phyloP scores from a whole-genome alignment of 2,113 vertebrate species.

The Cathartes aura region DNA sequence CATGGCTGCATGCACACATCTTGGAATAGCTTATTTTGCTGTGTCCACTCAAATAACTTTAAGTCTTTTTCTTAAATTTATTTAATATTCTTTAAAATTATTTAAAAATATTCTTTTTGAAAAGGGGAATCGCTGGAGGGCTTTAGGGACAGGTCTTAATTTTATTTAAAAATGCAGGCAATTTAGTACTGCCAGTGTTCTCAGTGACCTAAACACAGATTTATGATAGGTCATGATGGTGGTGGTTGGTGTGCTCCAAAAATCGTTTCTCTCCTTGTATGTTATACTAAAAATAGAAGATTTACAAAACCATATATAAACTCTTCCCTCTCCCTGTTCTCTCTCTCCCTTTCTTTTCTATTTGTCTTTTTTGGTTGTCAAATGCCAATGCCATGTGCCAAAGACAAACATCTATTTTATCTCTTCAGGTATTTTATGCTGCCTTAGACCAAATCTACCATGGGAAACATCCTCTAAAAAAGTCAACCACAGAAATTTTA shows the following conservation, averaged over 20 bases:
- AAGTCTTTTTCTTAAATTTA: neutral
- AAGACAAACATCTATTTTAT: neutral
- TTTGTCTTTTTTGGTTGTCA: neutral
- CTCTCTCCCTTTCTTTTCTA: neutral
- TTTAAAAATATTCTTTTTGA: neutral
- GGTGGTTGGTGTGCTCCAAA: neutral
- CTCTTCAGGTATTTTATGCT: slow-evolving; percentile 91
- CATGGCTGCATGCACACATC: accelerated
- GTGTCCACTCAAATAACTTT: neutral
- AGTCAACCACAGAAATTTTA: slow-evolving; percentile 91
- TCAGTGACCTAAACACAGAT: neutral
- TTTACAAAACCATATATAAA: neutral
- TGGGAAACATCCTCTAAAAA: slow-evolving; percentile 81
- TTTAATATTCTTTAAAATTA: neutral
- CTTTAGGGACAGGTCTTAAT: neutral
- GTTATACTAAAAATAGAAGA: neutral
- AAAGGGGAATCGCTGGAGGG: neutral
- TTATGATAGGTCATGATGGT: neutral
- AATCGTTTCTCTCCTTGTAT: neutral
- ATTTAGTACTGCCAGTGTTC: neutral
- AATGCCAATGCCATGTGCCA: neutral
- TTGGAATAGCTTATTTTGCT: neutral
- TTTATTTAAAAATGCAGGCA: neutral
- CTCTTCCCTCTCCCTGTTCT: neutral
- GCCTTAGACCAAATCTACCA: slow-evolving; percentile 96